These are phyloP conservation scores for Catharus minimus DNA, from an alignment of 2,113 vertebrate species.

Conservation along the genomic window DNA sequence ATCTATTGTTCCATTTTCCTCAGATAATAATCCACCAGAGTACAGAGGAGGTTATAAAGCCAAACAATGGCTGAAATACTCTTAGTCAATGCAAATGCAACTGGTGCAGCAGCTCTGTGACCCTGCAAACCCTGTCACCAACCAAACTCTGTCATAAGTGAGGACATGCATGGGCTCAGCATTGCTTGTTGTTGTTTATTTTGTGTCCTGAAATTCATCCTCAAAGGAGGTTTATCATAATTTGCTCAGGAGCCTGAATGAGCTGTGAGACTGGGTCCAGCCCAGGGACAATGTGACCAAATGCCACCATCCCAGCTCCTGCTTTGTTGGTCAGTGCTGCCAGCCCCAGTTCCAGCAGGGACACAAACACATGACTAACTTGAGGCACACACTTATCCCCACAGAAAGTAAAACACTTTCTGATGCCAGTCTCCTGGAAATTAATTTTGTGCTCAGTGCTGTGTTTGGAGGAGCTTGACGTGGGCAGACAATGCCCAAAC, in stretches of 20 bases:
- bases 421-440: background rate
- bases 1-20: background rate
- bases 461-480: background rate
- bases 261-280: background rate
- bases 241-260: background rate
- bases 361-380: constrained; percentile 16
- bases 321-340: background rate
- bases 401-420: background rate
- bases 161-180: background rate
- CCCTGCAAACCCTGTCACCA: background rate
- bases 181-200: constrained; percentile 3
- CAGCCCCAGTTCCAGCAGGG: background rate
- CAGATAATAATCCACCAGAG: background rate
- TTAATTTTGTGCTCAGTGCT: background rate
- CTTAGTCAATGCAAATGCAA: constrained; percentile 43
- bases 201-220: background rate
- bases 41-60: background rate
- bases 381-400: background rate
- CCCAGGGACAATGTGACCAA: constrained; percentile 2
- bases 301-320: background rate
- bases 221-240: background rate
- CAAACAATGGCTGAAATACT: background rate
- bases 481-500: background rate
- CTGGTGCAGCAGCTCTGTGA: background rate
- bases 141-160: background rate